A percentile compares a stretch with the other conserved stretches of the same genome.
Conservation (phyloP, 1,140 invertebrate species). For the Ceratosolen fusciceps region DNA sequence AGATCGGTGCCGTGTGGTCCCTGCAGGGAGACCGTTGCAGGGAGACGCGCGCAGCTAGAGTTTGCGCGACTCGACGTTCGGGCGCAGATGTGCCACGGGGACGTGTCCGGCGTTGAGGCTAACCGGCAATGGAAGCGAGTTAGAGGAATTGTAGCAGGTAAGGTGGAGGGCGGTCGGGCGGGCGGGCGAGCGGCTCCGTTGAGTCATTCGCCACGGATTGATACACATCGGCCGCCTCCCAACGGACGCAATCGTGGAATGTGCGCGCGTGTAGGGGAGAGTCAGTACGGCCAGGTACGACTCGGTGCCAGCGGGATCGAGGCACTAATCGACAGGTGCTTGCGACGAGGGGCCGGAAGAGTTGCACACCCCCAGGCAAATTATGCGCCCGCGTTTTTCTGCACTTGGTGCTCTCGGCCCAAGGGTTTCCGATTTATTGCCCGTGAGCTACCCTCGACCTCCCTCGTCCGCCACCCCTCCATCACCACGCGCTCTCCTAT, state of each 20-base stretch:
- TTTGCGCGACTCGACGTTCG: background rate
- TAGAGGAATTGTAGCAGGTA: background rate
- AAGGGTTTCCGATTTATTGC: background rate
- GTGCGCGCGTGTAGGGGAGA: conserved; percentile 9
- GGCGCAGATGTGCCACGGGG: too few relatives aligned
- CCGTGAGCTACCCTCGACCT: background rate
- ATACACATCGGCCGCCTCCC: conserved; percentile 55
- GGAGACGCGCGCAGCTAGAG: background rate
- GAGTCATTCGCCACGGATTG: conserved; percentile 59
- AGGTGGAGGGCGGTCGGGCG: background rate
- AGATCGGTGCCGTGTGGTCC: too few relatives aligned
- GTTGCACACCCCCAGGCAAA: conserved; percentile 21
- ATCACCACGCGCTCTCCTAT: too few relatives aligned
- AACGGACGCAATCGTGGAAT: background rate
- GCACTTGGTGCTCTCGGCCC: background rate
- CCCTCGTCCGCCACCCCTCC: background rate
- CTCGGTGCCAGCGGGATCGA: conserved; percentile 28
- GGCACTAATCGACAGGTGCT: conserved; percentile 46
- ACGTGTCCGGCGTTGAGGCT: too few relatives aligned
- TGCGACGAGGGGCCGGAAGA: conserved; percentile 40
- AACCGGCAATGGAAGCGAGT: background rate
- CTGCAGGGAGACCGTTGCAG: background rate
- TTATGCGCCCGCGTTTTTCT: conserved; percentile 29
- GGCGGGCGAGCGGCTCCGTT: conserved; percentile 40
- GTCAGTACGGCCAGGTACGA: background rate